phyloP scores from a whole-genome alignment of 1,140 invertebrate species.

The Lepidurus arcticus region DNA sequence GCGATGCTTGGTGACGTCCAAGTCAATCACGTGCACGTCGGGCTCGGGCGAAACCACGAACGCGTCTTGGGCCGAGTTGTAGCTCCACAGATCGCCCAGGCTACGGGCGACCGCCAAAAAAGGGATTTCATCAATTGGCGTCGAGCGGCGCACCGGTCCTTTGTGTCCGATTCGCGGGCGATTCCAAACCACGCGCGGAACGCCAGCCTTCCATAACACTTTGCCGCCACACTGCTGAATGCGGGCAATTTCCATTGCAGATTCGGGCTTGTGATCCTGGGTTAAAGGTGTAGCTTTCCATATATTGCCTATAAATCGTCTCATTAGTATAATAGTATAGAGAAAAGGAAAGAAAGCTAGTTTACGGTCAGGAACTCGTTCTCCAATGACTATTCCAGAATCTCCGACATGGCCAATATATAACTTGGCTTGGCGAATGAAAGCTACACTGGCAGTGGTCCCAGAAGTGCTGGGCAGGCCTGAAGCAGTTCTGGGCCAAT shows the following conservation, averaged over 20 bases:
- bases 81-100: slow-evolving; percentile 93
- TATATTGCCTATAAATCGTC: slow-evolving; percentile 47
- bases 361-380: slow-evolving; percentile 52
- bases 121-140: slow-evolving; percentile 88
- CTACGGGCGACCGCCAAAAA: slow-evolving; percentile 93
- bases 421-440: slow-evolving; percentile 88
- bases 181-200: slow-evolving; percentile 95
- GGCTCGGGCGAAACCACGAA: slow-evolving; percentile 97
- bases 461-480: slow-evolving; percentile 93
- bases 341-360: background rate
- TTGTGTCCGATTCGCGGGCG: slow-evolving; percentile 70
- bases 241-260: slow-evolving; percentile 70
- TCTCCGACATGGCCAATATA: slow-evolving; percentile 97
- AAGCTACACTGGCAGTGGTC: slow-evolving; percentile 90
- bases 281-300: slow-evolving; percentile 77
- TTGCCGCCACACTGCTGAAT: slow-evolving; percentile 67
- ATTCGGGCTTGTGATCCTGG: slow-evolving; percentile 92
- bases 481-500: slow-evolving; percentile 89
- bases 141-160: slow-evolving; percentile 74
- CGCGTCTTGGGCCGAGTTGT: slow-evolving; percentile 77
- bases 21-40: slow-evolving; percentile 78
- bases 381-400: slow-evolving; percentile 86
- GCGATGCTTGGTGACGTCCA: slow-evolving; percentile 70
- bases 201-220: slow-evolving; percentile 73
- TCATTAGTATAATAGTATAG: slow-evolving; percentile 29